These are phyloP conservation scores for Xestia c-nigrum DNA, from an alignment of 2,888 invertebrate genomes.

Conservation along the genomic window DNA sequence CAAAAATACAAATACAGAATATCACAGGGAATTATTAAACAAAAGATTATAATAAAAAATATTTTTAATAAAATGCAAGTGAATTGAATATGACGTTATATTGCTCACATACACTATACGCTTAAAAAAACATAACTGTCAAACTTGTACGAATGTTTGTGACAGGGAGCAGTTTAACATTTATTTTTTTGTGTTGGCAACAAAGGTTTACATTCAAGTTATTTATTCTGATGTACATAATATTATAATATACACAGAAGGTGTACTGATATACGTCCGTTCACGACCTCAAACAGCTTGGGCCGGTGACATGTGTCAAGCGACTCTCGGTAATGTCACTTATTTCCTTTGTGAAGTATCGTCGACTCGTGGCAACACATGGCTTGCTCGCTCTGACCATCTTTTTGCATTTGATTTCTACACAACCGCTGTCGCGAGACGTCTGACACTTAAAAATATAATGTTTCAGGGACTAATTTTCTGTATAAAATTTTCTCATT, in stretches of 20 bases:
- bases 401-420: not conserved
- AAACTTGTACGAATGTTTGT: not conserved
- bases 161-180: not conserved
- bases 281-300: not conserved
- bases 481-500: not conserved
- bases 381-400: not conserved
- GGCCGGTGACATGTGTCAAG: not conserved
- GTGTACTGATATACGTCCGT: not conserved
- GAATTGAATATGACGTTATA: not conserved
- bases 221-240: not conserved
- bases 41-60: not conserved
- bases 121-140: not conserved
- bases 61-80: not conserved
- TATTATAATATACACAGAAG: not conserved
- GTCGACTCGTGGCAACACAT: not conserved
- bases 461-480: not conserved
- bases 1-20: conserved; percentile 42
- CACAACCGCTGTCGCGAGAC: not conserved
- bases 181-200: not conserved
- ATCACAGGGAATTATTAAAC: conserved; percentile 12
- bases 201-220: not conserved
- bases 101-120: not conserved
- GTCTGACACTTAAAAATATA: not conserved
- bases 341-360: not conserved
- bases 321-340: not conserved